Evolutionary conservation across 1,140 invertebrate species (phyloP).

Genomic region (Hypothenemus hampei): DNA sequence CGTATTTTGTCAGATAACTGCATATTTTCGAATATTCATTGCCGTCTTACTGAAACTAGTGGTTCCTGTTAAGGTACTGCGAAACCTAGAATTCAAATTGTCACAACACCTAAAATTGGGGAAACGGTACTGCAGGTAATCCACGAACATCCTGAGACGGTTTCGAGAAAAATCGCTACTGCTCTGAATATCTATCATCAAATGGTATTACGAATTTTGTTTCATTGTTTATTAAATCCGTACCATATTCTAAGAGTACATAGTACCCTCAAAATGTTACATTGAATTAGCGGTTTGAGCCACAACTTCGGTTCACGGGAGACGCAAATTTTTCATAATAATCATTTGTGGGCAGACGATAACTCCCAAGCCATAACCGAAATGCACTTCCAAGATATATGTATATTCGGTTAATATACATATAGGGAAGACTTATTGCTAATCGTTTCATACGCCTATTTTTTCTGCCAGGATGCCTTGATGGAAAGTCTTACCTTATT

Average conservation of each 20-base stretch:
- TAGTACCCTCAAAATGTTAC: neutral
- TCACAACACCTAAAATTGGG: conserved; percentile 1
- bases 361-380: conserved; percentile 17
- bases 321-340: conserved; percentile 15
- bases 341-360: conserved; percentile 18
- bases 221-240: neutral
- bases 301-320: conserved; percentile 10
- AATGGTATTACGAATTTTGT: too few species aligned
- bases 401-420: conserved; percentile 21
- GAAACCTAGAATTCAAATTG: neutral
- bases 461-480: conserved; percentile 6
- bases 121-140: neutral
- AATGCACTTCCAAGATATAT: conserved; percentile 6
- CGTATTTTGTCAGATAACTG: conserved; percentile 5
- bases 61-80: neutral
- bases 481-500: conserved; percentile 1
- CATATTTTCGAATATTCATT: neutral
- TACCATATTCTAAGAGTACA: neutral
- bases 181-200: neutral
- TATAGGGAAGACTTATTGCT: conserved; percentile 13
- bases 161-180: neutral
- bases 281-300: neutral
- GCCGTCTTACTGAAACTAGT: neutral
- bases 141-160: neutral
- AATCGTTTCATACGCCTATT: conserved; percentile 23